Base-by-base conservation (phyloP, 1,140 invertebrate genomes). In the Drosophila tsacasi region DNA sequence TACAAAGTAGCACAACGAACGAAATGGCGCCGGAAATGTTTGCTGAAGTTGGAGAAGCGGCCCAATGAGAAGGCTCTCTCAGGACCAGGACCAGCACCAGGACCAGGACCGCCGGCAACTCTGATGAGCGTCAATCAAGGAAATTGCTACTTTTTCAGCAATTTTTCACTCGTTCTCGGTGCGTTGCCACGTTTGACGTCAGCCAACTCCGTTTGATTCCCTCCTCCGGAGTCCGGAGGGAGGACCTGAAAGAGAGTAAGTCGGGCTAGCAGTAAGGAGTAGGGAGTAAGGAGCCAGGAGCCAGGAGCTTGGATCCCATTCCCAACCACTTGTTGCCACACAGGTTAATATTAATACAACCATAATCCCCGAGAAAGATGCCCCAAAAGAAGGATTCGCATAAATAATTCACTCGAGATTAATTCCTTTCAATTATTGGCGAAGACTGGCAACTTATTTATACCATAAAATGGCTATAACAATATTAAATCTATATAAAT, bases 51-150 rank as follows among this genome's bases (percentile, higher is more conserved):
- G 55, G 23, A 19, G 30, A 63, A 79, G 63, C 58, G 58, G 60
- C 65, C 65, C 82, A 39, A 62, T 83, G 57, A 35, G 58, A 12
- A 23, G 52, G 32, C 52, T 55, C 55, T 67, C 55, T 47, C 55
- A 61, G 50, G 19, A 46, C 54, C 55, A 61, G 50, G 19, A 46
- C 42, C 27, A 30, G 27, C 2, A 25, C 23, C 23, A 25, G 23
- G 27, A 30, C 27, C 30, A 30, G 30, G 30, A 30, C 46, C 47
- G 64, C 66, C 66, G 50, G 64, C 64, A 47, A 58, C 65, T 57
- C 66, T 87, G 83, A 87, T 89, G 83, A 89, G 84, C 80, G 84
- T 87, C 84, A 87, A 87, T 87, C 84, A 87, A 89, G 84, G 84
- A 87, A 87, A 87, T 87, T 87, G 84, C 84, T 83, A 81, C 81